A percentile compares a stretch with the other conserved stretches of the same genome.
Conservation (phyloP, 2,888 invertebrate species). For the Stenotaenia linearis region DNA sequence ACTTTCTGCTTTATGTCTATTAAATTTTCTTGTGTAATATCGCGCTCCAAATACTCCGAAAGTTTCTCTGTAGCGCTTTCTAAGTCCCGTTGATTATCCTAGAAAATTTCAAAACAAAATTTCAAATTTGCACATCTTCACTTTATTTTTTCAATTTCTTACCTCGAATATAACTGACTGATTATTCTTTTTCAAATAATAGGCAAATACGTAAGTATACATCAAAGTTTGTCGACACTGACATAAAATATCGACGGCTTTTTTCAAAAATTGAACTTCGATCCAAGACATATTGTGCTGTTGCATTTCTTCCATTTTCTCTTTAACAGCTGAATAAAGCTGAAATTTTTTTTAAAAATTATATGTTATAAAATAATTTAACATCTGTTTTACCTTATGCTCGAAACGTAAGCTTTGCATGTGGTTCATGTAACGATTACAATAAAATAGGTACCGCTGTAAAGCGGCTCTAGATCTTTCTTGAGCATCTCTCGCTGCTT, state of each 20-base stretch:
- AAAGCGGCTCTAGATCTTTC: conserved; percentile 88
- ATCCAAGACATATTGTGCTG: conserved; percentile 99
- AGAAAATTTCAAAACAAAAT: neutral
- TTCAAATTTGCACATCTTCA: too few relatives aligned
- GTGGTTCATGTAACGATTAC: conserved; percentile 98
- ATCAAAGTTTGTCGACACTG: conserved; percentile 95
- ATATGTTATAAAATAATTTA: too few relatives aligned
- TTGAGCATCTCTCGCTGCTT: conserved; percentile 92
- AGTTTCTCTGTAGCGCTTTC: conserved; percentile 96
- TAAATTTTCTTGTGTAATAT: conserved; percentile 94
- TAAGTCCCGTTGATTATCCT: conserved; percentile 94
- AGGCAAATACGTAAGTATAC: conserved; percentile 99
- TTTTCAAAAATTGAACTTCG: conserved; percentile 97
- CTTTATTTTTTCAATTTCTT: conserved; percentile 39
- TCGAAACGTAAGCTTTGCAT: conserved; percentile 98
- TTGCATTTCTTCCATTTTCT: conserved; percentile 99
- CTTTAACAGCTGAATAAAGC: conserved; percentile 89
- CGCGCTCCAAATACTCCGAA: conserved; percentile 94
- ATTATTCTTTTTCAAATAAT: conserved; percentile 95
- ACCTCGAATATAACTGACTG: conserved; percentile 95
- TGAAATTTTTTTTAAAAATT: too few relatives aligned
- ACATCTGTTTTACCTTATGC: conserved; percentile 63
- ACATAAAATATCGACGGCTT: conserved; percentile 94
- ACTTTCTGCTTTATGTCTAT: conserved; percentile 98
- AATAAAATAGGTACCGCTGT: conserved; percentile 96